Evolutionary conservation across 23 tunicate species (phyloP).

Genomic region (Styela clava): DNA sequence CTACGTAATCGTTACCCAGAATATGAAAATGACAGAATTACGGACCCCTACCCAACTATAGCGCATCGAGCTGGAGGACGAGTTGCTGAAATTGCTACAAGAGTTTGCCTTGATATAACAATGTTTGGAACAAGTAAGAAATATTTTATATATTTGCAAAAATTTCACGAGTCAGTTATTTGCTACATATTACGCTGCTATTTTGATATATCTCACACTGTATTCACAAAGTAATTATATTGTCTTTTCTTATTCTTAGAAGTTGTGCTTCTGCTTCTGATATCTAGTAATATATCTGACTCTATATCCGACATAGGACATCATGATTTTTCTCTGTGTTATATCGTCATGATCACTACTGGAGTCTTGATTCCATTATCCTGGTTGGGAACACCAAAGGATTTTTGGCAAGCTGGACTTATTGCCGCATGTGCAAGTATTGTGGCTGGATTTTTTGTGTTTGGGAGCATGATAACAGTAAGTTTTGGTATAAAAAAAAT

Average conservation of each 20-base stretch:
- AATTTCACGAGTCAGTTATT: no score
- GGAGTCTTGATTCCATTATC: conserved; percentile 57
- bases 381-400: conserved; percentile 93
- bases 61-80: conserved; percentile 87
- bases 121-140: conserved; percentile 85
- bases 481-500: no score
- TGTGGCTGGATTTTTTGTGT: conserved; percentile 55
- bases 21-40: conserved; percentile 38
- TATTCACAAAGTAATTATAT: no score
- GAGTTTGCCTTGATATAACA: conserved; percentile 60
- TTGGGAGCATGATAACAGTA: conserved; percentile 45
- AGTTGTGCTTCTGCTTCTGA: conserved; percentile 66
- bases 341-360: conserved; percentile 53
- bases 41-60: conserved; percentile 90
- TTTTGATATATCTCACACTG: no score
- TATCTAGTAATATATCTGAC: conserved; percentile 69
- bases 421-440: conserved; percentile 69
- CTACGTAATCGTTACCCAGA: conserved; percentile 59
- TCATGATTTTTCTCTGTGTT: conserved; percentile 52
- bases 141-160: no score
- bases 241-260: conserved; percentile 55
- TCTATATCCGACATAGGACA: conserved; percentile 32
- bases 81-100: conserved; percentile 49
- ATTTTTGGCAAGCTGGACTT: conserved; percentile 88
- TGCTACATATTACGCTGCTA: no score